These are phyloP conservation scores for Protobothrops mucrosquamatus DNA, from an alignment of 2,113 vertebrate species.

Conservation along the genomic window DNA sequence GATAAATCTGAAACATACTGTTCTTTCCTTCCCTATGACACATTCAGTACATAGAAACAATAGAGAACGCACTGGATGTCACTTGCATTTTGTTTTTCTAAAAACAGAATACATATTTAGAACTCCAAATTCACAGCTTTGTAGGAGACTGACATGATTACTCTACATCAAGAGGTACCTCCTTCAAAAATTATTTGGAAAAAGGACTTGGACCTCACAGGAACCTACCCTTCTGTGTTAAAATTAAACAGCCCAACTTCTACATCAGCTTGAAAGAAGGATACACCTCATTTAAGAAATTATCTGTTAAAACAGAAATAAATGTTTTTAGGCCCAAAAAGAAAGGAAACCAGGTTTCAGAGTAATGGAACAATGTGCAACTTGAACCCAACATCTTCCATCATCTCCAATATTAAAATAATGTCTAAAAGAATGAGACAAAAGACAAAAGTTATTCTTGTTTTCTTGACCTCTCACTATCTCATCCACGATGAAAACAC, in stretches of 20 bases:
- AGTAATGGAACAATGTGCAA: neutral
- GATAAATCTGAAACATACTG: slow-evolving; percentile 6
- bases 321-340: neutral
- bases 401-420: neutral
- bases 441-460: neutral
- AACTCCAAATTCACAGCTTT: neutral
- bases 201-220: neutral
- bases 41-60: neutral
- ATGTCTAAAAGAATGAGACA: neutral
- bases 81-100: neutral
- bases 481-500: neutral
- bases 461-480: neutral
- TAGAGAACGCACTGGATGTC: neutral
- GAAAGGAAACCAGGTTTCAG: neutral
- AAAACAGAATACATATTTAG: neutral
- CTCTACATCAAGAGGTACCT: neutral
- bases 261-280: neutral
- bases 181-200: neutral
- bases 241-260: neutral
- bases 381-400: neutral
- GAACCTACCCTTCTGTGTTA: neutral
- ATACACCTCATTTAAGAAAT: neutral
- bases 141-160: neutral
- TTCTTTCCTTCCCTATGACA: neutral
- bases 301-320: neutral